These are phyloP conservation scores for Aphidoletes aphidimyza DNA, from an alignment of 2,888 invertebrate species.

Conservation along the genomic window DNA sequence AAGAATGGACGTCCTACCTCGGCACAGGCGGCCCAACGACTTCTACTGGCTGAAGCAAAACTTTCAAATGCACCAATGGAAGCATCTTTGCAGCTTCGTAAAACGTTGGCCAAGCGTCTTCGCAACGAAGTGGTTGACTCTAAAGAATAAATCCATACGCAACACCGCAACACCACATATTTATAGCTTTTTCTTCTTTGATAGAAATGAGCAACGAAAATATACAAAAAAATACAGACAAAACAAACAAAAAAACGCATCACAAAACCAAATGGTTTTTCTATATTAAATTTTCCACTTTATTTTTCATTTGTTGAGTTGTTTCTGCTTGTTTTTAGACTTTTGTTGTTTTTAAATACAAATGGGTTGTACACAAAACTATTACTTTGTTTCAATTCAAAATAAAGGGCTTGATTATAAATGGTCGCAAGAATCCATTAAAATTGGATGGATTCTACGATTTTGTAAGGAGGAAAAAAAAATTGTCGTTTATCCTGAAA, in stretches of 20 bases:
- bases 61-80: conserved; percentile 64
- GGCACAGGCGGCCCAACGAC: conserved; percentile 74
- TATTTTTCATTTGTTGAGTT: conserved; percentile 32
- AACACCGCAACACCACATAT: background rate
- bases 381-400: no score
- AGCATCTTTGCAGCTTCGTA: conserved; percentile 80
- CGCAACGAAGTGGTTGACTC: conserved; percentile 84
- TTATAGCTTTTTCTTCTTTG: no score
- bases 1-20: conserved; percentile 75
- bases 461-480: background rate
- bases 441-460: no score
- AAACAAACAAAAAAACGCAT: background rate
- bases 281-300: conserved; percentile 9
- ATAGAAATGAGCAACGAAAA: background rate
- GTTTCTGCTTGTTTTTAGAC: background rate
- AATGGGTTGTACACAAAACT: no score
- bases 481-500: background rate
- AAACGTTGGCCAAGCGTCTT: conserved; percentile 84
- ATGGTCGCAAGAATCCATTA: no score
- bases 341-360: conserved; percentile 30
- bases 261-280: background rate
- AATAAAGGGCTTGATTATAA: no score
- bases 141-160: background rate
- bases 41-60: conserved; percentile 57
- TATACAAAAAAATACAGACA: background rate